These are phyloP conservation scores for Drosophila multiciliata DNA, from an alignment of 2,888 invertebrate species.

Conservation along the genomic window DNA sequence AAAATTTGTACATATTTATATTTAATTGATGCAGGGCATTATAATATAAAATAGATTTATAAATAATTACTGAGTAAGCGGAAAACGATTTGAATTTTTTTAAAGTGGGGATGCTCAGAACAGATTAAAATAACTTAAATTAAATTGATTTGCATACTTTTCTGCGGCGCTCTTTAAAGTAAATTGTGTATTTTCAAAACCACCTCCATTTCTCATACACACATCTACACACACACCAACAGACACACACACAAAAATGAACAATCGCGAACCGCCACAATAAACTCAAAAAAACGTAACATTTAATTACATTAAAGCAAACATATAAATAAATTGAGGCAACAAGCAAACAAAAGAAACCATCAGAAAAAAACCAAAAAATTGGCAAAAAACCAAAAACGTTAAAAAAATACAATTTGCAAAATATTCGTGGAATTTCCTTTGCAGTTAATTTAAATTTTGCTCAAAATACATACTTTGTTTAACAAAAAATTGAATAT, in stretches of 20 bases:
- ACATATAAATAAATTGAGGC: conserved; percentile 59
- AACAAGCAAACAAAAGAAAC: conserved; percentile 54
- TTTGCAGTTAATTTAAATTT: conserved; percentile 14
- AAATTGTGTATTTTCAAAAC: conserved; percentile 11
- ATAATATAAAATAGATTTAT: too few species aligned
- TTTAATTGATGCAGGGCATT: too few species aligned
- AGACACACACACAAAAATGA: not conserved
- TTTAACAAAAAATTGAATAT: conserved; percentile 1
- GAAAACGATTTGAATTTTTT: not conserved
- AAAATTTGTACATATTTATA: too few species aligned
- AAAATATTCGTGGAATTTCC: conserved; percentile 27
- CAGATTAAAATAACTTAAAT: not conserved
- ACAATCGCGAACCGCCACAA: not conserved
- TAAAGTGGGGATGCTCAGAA: not conserved
- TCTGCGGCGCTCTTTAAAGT: not conserved
- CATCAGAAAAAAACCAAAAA: conserved; percentile 40
- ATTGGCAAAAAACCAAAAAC: conserved; percentile 11
- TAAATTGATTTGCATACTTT: conserved; percentile 25
- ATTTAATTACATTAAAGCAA: conserved; percentile 74
- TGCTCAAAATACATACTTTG: not conserved
- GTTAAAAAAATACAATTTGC: conserved; percentile 21
- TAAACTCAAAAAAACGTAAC: conserved; percentile 57
- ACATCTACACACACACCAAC: not conserved
- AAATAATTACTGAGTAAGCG: too few species aligned
- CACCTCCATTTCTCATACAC: not conserved